These are phyloP conservation scores for Halcyon chelicuti DNA, from an alignment of 2,797 vertebrate species.

Conservation along the genomic window DNA sequence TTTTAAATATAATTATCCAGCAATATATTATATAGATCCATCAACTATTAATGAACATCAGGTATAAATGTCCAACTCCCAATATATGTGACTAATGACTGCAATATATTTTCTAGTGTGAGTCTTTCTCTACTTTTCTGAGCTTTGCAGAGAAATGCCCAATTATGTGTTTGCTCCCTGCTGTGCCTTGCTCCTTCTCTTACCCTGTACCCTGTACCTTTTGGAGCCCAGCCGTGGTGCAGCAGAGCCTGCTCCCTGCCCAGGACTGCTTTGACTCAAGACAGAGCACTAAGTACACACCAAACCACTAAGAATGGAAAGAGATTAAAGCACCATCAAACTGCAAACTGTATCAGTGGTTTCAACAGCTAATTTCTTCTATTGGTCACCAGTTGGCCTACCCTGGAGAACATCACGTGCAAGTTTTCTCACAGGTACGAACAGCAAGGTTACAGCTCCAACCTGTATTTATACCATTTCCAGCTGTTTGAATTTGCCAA, in stretches of 20 bases:
- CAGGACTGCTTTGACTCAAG: neutral
- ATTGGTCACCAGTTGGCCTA: accelerated
- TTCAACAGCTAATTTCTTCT: neutral
- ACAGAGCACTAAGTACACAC: neutral
- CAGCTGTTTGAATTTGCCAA: neutral
- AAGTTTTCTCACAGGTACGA: neutral
- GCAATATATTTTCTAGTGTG: slow-evolving; percentile 11
- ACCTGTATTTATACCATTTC: neutral
- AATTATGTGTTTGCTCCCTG: neutral
- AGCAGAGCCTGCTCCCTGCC: neutral
- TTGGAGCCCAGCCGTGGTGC: accelerated
- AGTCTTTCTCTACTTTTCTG: neutral
- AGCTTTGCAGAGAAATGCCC: neutral
- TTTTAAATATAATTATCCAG: slow-evolving; percentile 2
- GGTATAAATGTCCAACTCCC: slow-evolving; percentile 33
- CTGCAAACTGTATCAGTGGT: neutral
- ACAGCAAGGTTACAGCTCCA: neutral
- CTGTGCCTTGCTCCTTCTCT: neutral
- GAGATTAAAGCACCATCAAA: neutral
- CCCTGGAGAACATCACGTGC: neutral
- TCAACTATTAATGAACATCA: slow-evolving; percentile 56
- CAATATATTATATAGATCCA: slow-evolving; percentile 4
- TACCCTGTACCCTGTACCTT: accelerated
- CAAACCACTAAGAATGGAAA: neutral
- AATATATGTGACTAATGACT: slow-evolving; percentile 25